Evolutionary conservation across 2,888 invertebrate species (phyloP).

Genomic region (Fragum whitleyi): DNA sequence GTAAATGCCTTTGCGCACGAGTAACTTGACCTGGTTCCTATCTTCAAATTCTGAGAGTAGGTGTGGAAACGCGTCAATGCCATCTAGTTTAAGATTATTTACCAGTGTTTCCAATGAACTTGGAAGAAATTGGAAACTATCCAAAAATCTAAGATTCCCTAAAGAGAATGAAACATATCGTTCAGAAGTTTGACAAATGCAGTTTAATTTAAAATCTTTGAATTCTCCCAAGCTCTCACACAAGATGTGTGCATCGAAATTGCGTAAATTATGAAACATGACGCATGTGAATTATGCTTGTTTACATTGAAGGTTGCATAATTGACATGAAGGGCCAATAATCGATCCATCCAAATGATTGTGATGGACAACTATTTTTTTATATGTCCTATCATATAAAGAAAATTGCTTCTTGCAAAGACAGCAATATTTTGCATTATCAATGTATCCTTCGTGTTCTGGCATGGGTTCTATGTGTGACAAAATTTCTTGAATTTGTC

Average conservation of each 20-base stretch:
- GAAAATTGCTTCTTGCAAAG: conserved; percentile 41
- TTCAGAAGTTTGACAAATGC: conserved; percentile 49
- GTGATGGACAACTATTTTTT: conserved; percentile 36
- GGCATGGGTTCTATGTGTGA: conserved; percentile 37
- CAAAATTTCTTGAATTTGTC: conserved; percentile 42
- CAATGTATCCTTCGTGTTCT: conserved; percentile 25
- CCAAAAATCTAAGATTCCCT: conserved; percentile 49
- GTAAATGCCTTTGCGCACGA: conserved; percentile 32
- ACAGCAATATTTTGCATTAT: conserved; percentile 32
- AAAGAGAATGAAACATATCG: conserved; percentile 53
- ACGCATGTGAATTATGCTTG: conserved; percentile 39
- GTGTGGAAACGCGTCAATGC: conserved; percentile 41
- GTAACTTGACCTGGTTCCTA: conserved; percentile 5
- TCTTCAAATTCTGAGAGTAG: conserved; percentile 27
- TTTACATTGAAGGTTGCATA: conserved; percentile 38
- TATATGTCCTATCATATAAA: conserved; percentile 30
- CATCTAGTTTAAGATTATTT: conserved; percentile 44
- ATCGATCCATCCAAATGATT: conserved; percentile 39
- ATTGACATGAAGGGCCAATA: conserved; percentile 38
- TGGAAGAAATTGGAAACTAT: conserved; percentile 52
- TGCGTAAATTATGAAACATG: conserved; percentile 41
- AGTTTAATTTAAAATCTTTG: conserved; percentile 29
- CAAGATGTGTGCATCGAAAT: conserved; percentile 45
- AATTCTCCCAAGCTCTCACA: conserved; percentile 32
- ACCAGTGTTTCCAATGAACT: conserved; percentile 39